Base-by-base conservation (phyloP, 2,113 vertebrate species). In the Cinclus mexicanus region DNA sequence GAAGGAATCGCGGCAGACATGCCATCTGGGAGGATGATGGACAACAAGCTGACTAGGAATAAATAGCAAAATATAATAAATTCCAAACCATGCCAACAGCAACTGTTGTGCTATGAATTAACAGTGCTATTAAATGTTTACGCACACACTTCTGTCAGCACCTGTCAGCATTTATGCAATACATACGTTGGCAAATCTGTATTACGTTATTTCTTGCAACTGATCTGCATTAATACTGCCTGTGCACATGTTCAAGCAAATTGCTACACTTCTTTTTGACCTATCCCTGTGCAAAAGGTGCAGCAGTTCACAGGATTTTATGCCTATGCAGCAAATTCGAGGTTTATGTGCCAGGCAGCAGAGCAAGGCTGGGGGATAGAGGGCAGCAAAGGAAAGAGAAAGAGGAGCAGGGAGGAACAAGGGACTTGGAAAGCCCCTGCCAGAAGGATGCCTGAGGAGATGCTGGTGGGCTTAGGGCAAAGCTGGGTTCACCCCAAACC, bases 131-230 rank as follows among this genome's bases (percentile, higher is more conserved):
- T 96, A 96, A 97, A 96, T 96, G 93, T 96, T 96, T 97, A 96
- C 65, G 94, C 94, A 92, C 95, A 94, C 94, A 94, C 95, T 97
- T 95, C 95, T 96, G 96, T 96, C 94, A 90, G 96, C 96, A 95
- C 96, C 96, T 97, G 96, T 97, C 95, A 97, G 93, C 93, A 93
- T 96, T 96, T 96, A 95, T 96, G 95, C 95, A 97, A 96, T 95
- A 95, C 93, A 96, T 95, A 97, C 94, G 94, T 95, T 94, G 95
- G 96, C 96, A 96, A 96, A 97, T 97, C 95, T 96, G 95, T 93
- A 94, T 97, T 93, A 95, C 94, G 94, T 95, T 96, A 92, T 95
- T 96, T 87, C 95, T 95, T 96, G 95, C 96, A 93, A 90, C 92
- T 90, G 92, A 96, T 95, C 94, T 96, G 95, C 94, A 96, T 95